These are phyloP conservation scores for Bungarus multicinctus DNA, from an alignment of 2,113 vertebrate genomes.

Conservation along the genomic window DNA sequence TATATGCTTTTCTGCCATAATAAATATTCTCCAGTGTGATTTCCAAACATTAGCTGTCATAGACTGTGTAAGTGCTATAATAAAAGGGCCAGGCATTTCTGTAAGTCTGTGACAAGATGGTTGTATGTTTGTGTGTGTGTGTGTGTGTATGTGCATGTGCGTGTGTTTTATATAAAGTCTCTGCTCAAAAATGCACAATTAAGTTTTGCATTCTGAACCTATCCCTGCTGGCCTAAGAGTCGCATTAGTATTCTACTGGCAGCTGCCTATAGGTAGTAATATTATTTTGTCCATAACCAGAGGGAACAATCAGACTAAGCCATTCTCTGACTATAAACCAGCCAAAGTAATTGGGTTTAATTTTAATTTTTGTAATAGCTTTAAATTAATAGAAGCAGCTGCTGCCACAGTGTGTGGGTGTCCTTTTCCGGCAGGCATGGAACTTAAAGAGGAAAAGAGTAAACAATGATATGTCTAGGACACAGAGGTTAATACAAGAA, in stretches of 20 bases:
- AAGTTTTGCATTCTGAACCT: conserved; percentile 49
- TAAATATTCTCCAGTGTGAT: conserved; percentile 28
- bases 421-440: conserved; percentile 76
- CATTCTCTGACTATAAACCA: conserved; percentile 73
- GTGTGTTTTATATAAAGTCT: not conserved
- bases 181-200: conserved; percentile 53
- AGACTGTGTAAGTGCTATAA: conserved; percentile 19
- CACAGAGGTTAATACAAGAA: conserved; percentile 79
- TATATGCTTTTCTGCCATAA: conserved; percentile 12
- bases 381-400: conserved; percentile 82
- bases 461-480: conserved; percentile 72
- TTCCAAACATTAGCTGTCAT: conserved; percentile 28
- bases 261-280: conserved; percentile 66
- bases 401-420: conserved; percentile 77
- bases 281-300: conserved; percentile 79
- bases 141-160: no score
- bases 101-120: conserved; percentile 57
- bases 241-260: conserved; percentile 85
- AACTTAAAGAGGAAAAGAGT: conserved; percentile 67
- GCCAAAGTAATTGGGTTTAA: conserved; percentile 81
- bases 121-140: not conserved
- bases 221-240: conserved; percentile 54
- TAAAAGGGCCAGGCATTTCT: conserved; percentile 53
- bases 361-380: conserved; percentile 86
- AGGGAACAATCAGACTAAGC: conserved; percentile 82